Evolutionary conservation across 2,797 vertebrate genomes (phyloP).

Genomic region (Coendou prehensilis): DNA sequence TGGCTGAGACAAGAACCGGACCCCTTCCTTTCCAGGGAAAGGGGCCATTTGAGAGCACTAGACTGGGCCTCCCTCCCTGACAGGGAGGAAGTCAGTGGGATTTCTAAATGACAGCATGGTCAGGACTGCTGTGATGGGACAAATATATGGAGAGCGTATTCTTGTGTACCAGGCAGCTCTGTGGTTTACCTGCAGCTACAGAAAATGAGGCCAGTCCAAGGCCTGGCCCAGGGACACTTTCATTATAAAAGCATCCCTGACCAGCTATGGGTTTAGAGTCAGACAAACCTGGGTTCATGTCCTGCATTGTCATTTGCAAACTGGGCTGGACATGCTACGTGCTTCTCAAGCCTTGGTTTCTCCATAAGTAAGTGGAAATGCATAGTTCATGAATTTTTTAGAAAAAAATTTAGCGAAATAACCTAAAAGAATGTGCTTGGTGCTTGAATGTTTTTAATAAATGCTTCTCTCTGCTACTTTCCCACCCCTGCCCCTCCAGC

Average conservation of each 20-base stretch:
- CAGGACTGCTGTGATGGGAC: not conserved
- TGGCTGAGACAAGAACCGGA: not conserved
- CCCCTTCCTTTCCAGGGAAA: not conserved
- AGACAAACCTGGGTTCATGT: not conserved
- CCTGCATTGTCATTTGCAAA: not conserved
- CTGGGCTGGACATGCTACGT: not conserved
- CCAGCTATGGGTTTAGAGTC: not conserved
- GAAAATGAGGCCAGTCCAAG: too few relatives aligned
- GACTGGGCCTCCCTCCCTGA: not conserved
- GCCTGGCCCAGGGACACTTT: not conserved
- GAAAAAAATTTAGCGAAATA: not conserved
- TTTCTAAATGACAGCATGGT: not conserved
- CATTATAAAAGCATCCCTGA: not conserved
- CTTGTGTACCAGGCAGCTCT: rapidly evolving
- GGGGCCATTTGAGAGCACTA: not conserved
- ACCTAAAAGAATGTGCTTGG: not conserved
- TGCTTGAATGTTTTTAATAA: not conserved
- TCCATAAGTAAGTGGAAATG: not conserved
- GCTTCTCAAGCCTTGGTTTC: not conserved
- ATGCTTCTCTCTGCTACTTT: not conserved
- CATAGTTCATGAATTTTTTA: not conserved
- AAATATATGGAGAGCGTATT: not conserved
- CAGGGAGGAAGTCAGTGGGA: not conserved
- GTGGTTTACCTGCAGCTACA: not conserved
- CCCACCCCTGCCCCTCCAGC: rapidly evolving